Conservation (phyloP, 1,140 invertebrate genomes). For the Rhyacophila brunnea region DNA sequence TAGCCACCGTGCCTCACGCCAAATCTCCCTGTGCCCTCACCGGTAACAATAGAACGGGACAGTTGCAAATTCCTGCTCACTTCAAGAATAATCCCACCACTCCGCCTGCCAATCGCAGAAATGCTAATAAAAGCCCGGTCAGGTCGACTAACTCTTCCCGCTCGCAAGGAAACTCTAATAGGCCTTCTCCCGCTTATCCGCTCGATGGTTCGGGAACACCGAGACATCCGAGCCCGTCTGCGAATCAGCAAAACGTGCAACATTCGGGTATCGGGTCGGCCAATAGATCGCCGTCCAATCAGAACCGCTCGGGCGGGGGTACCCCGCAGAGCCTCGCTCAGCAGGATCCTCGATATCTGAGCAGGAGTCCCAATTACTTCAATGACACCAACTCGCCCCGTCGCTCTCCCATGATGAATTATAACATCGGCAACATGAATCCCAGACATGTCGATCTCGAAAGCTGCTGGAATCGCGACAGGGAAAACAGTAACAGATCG, state of each 20-base stretch:
- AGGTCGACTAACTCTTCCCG: slow-evolving; percentile 16
- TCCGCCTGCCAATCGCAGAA: slow-evolving; percentile 14
- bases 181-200: slow-evolving; percentile 6
- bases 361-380: slow-evolving; percentile 46
- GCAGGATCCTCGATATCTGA: slow-evolving; percentile 43
- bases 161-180: not conserved
- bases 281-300: slow-evolving; percentile 23
- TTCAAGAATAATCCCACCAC: slow-evolving; percentile 40
- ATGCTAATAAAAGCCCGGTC: slow-evolving; percentile 21
- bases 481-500: slow-evolving; percentile 32
- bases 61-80: slow-evolving; percentile 45
- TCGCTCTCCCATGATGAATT: slow-evolving; percentile 52
- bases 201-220: not conserved
- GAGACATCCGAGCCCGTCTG: slow-evolving; percentile 1
- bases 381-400: slow-evolving; percentile 48
- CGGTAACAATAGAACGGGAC: slow-evolving; percentile 41
- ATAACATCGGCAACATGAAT: slow-evolving; percentile 55
- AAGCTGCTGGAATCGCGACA: slow-evolving; percentile 47
- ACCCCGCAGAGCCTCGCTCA: slow-evolving; percentile 41
- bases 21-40: slow-evolving; percentile 36
- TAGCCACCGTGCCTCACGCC: slow-evolving; percentile 38
- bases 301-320: slow-evolving; percentile 38
- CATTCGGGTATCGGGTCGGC: slow-evolving; percentile 7
- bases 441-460: slow-evolving; percentile 53
- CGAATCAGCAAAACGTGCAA: not conserved